These are phyloP conservation scores for Drosophila mauritiana DNA, from an alignment of 1,140 invertebrate species.

Conservation along the genomic window DNA sequence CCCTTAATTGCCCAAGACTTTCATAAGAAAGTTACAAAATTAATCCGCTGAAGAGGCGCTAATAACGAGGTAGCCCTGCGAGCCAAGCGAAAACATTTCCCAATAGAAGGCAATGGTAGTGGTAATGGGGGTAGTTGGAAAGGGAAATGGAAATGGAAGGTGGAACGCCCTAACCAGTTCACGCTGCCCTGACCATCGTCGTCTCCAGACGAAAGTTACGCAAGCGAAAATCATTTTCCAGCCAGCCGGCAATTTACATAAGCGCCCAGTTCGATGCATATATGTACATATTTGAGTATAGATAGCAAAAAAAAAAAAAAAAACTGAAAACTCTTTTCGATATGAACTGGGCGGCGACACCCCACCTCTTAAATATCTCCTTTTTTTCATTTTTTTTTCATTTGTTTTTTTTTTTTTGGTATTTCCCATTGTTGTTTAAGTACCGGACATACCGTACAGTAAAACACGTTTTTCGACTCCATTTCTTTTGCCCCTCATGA, in stretches of 20 bases:
- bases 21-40: slow-evolving; percentile 60
- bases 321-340: slow-evolving; percentile 25
- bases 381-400: not conserved
- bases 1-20: slow-evolving; percentile 51
- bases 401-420: slow-evolving; percentile 4
- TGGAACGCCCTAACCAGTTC: slow-evolving; percentile 33
- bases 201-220: slow-evolving; percentile 31
- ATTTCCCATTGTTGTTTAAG: slow-evolving; percentile 46
- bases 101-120: slow-evolving; percentile 17
- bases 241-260: slow-evolving; percentile 38
- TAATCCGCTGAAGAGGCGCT: slow-evolving; percentile 40
- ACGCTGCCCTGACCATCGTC: slow-evolving; percentile 10
- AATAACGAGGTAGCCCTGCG: slow-evolving; percentile 22
- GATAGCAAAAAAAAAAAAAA: not conserved
- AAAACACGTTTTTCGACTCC: slow-evolving; percentile 45
- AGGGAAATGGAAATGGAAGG: slow-evolving; percentile 23
- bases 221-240: slow-evolving; percentile 40
- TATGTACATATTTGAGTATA: not conserved
- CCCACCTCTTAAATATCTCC: not conserved
- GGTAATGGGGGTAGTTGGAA: not conserved
- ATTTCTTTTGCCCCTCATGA: slow-evolving; percentile 33
- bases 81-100: slow-evolving; percentile 39
- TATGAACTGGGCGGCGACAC: slow-evolving; percentile 8
- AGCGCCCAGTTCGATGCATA: not conserved
- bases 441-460: slow-evolving; percentile 45